Evolutionary conservation across 2,797 vertebrate genomes (phyloP), one percentile per base, ranked within the genome.

Genomic region (Apogon talboti): DNA sequence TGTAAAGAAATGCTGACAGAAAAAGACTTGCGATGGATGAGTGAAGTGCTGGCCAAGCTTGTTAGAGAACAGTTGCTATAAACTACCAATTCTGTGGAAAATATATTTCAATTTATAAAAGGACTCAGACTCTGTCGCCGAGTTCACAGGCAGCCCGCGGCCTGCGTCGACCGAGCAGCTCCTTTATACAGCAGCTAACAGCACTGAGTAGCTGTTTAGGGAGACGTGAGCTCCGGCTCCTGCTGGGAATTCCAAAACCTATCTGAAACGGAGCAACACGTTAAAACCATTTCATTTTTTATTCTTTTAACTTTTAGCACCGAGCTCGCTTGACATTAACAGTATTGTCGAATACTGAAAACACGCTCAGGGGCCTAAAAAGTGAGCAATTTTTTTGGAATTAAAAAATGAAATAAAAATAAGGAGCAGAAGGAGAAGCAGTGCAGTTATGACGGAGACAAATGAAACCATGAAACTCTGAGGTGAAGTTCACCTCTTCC

Each of bases 161-260:
- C 66, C 18, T 4, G 12, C 45, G 16, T 11, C 47, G 28, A 68
- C 28, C 19, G 38, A 46, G 71, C 30, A 35, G 37, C 4, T 53
- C 62, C 48, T 58, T 74, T 48, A 66, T 45, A 51, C 24, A 28
- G 24, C 24, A 28, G 67, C 64, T 53, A 19, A 24, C 37, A 76
- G 78, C 53, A 77, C 58, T 70, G 55, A 58, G 65, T 55, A 63
- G 65, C 72, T 72, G 76, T 70, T 80, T 28, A 33, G 35, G 56
- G 65, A 50, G 51, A 63, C 57, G 66, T 74, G 53, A 60, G 59
- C 65, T 54, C 21, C 21, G 45, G 44, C 13, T 24, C 59, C 55
- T 5, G 11, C 52, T 66, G 67, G 71, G 71, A 74, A 59, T 66
- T 41, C 35, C 43, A 75, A 70, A 50, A 65, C 48, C 1, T 30